Conservation (phyloP, 2,113 vertebrate species). For the Ploceus nigricollis region DNA sequence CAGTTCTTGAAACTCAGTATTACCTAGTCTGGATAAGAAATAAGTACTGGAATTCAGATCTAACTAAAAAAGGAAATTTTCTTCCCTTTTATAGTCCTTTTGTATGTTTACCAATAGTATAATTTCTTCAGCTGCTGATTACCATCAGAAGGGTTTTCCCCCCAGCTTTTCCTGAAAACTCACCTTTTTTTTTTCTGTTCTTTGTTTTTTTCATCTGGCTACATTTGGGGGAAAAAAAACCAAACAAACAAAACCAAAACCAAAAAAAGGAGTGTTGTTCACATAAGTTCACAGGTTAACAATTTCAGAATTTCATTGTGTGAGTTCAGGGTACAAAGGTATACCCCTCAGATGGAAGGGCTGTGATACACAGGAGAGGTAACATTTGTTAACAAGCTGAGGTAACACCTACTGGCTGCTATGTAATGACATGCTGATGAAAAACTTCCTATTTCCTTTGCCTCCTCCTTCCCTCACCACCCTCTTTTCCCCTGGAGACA, state of each 20-base stretch:
- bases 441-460: not conserved
- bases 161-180: not conserved
- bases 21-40: not conserved
- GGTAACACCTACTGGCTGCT: not conserved
- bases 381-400: not conserved
- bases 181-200: not conserved
- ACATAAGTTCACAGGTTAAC: not conserved
- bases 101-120: accelerated
- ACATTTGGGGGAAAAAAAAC: not conserved
- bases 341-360: not conserved
- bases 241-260: accelerated
- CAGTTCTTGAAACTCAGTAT: not conserved
- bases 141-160: accelerated
- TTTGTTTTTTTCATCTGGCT: not conserved
- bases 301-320: not conserved
- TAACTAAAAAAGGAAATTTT: not conserved
- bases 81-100: not conserved
- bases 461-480: not conserved
- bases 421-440: not conserved
- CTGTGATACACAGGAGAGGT: not conserved
- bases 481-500: not conserved
- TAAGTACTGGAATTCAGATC: not conserved
- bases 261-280: not conserved
- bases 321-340: not conserved
- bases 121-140: not conserved